Evolutionary conservation across 1,140 invertebrate genomes (phyloP).

Genomic region (Luehdorfia chinensis): DNA sequence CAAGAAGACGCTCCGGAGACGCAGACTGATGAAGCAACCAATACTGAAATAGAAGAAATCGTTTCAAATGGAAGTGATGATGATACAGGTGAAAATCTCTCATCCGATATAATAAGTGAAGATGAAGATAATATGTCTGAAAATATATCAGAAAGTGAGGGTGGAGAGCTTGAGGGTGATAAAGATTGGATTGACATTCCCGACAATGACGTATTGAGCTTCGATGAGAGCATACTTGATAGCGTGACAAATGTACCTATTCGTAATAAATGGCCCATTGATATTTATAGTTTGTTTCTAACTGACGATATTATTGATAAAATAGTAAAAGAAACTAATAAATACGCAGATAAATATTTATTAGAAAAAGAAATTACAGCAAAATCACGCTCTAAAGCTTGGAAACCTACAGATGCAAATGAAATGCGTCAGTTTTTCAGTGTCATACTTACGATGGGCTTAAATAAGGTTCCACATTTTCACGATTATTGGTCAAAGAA

Average conservation of each 20-base stretch:
- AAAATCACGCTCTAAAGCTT: slow-evolving; percentile 20
- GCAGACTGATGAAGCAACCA: slow-evolving; percentile 11
- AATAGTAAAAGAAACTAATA: slow-evolving; percentile 26
- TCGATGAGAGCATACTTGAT: slow-evolving; percentile 20
- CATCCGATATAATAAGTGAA: slow-evolving; percentile 21
- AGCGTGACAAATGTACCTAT: slow-evolving; percentile 18
- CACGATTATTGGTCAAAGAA: slow-evolving; percentile 23
- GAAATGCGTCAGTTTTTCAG: slow-evolving; percentile 22
- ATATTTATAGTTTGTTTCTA: slow-evolving; percentile 21
- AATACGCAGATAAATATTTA: slow-evolving; percentile 23
- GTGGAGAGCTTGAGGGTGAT: slow-evolving; percentile 8
- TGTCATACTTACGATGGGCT: background rate
- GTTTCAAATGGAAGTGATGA: background rate
- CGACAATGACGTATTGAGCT: slow-evolving; percentile 17
- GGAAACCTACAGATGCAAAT: slow-evolving; percentile 19
- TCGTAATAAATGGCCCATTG: slow-evolving; percentile 17
- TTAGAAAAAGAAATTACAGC: slow-evolving; percentile 9
- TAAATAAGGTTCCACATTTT: slow-evolving; percentile 15
- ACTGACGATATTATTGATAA: slow-evolving; percentile 24
- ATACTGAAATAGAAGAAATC: slow-evolving; percentile 18
- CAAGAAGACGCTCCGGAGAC: slow-evolving; percentile 18
- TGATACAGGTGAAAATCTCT: background rate
- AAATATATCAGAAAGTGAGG: slow-evolving; percentile 13
- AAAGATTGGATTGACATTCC: slow-evolving; percentile 18
- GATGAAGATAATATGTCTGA: slow-evolving; percentile 13